Evolutionary conservation across 2,113 vertebrate genomes (phyloP).

Genomic region (Colius striatus): DNA sequence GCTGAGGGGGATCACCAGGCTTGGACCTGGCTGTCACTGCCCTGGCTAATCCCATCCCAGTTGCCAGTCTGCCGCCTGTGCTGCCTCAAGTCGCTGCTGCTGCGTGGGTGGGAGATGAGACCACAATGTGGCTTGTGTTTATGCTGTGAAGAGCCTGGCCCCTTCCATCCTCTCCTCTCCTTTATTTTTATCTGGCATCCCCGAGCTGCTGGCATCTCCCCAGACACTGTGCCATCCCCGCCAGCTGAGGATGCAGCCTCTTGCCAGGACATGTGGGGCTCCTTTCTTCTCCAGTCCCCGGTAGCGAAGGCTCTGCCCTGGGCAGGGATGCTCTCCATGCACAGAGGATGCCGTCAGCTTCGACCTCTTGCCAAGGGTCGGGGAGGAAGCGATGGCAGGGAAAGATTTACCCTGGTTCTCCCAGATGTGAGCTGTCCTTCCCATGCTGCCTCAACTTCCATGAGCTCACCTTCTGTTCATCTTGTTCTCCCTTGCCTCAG

Average conservation of each 20-base stretch:
- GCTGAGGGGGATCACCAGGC: background rate
- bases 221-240: background rate
- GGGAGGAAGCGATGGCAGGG: background rate
- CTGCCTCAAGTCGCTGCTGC: rapidly evolving
- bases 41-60: rapidly evolving
- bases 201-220: background rate
- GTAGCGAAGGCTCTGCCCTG: background rate
- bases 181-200: background rate
- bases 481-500: background rate
- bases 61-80: background rate
- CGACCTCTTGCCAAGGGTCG: background rate
- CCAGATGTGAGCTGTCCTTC: background rate
- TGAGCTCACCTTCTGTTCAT: rapidly evolving
- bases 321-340: background rate
- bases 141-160: background rate
- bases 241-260: background rate
- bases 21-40: background rate
- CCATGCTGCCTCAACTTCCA: rapidly evolving
- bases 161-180: background rate
- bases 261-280: background rate
- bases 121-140: background rate
- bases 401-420: rapidly evolving
- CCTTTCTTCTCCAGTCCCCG: background rate
- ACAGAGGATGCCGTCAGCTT: background rate
- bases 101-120: background rate